A percentile compares a stretch with the other conserved stretches of the same genome.
Conservation (phyloP, 2,888 invertebrate genomes). For the Tipula confusa region DNA sequence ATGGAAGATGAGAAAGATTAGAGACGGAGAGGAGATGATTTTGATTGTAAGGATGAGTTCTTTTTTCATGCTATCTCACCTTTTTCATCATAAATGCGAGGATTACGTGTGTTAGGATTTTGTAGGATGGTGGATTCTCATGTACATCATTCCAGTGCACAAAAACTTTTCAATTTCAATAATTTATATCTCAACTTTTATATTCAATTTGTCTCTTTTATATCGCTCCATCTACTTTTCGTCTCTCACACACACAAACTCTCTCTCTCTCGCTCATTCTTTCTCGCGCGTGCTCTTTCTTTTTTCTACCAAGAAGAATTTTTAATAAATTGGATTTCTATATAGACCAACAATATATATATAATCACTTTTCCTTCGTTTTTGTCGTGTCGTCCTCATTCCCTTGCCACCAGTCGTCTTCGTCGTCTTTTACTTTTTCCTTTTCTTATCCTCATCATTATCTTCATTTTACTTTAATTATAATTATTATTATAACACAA, state of each 20-base stretch:
- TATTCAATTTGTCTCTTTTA: neutral
- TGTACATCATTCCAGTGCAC: neutral
- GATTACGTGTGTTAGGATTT: neutral
- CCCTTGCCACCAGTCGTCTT: neutral
- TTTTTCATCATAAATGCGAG: neutral
- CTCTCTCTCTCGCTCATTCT: neutral
- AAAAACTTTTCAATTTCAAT: neutral
- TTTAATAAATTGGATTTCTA: conserved; percentile 12
- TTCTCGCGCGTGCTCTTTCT: no score
- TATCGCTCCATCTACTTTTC: neutral
- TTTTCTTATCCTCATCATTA: neutral
- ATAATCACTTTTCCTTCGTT: neutral
- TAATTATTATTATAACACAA: conserved; percentile 25
- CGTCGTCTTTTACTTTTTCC: neutral
- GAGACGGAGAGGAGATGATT: neutral
- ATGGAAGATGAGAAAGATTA: neutral
- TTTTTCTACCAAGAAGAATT: neutral
- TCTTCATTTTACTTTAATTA: conserved; percentile 25
- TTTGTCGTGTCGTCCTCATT: neutral
- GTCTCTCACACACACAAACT: no score
- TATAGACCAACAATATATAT: neutral
- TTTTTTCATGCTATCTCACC: neutral
- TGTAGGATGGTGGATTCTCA: neutral
- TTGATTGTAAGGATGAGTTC: neutral
- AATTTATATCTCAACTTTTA: conserved; percentile 13